Percentiles rank a stretch among this genome's conserved stretches.
These are phyloP conservation scores for Trichopria drosophilae DNA, from an alignment of 2,888 invertebrate species.

Conservation along the genomic window DNA sequence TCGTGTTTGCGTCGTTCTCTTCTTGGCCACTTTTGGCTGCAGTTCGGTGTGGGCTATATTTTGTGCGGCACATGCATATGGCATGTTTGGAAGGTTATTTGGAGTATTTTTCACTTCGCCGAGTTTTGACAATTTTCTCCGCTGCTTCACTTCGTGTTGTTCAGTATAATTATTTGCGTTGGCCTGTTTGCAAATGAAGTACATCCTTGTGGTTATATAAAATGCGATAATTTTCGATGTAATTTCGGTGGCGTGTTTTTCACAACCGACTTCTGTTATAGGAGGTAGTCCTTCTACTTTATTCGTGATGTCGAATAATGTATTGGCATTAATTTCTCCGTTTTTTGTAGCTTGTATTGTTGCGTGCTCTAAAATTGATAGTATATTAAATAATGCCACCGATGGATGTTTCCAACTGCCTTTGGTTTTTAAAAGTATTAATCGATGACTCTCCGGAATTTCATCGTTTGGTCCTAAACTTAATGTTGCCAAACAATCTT, in stretches of 20 bases:
- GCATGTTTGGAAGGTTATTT: too few relatives aligned
- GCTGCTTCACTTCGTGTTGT: too few relatives aligned
- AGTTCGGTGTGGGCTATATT: too few relatives aligned
- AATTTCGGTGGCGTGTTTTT: background rate
- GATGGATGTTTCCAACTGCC: conserved; percentile 14
- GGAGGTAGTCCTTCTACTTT: background rate
- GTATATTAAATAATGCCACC: conserved; percentile 1
- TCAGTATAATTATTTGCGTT: conserved; percentile 18
- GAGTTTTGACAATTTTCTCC: too few relatives aligned
- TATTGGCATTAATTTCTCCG: conserved; percentile 4
- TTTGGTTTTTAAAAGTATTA: conserved; percentile 10
- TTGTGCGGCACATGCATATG: too few relatives aligned
- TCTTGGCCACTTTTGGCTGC: too few relatives aligned
- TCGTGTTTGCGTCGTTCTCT: too few relatives aligned
- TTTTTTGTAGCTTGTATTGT: conserved; percentile 1
- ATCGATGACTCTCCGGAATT: conserved; percentile 9
- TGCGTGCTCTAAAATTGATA: conserved; percentile 7
- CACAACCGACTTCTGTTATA: conserved; percentile 18
- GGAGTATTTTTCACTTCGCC: too few relatives aligned
- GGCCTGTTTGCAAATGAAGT: conserved; percentile 19
- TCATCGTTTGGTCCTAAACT: background rate
- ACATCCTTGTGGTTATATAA: conserved; percentile 24
- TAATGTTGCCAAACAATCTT: conserved; percentile 11
- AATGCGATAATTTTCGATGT: conserved; percentile 13
- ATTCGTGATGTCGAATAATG: conserved; percentile 8